Conservation (phyloP, 2,797 vertebrate species). For the Poecilia velifera region DNA sequence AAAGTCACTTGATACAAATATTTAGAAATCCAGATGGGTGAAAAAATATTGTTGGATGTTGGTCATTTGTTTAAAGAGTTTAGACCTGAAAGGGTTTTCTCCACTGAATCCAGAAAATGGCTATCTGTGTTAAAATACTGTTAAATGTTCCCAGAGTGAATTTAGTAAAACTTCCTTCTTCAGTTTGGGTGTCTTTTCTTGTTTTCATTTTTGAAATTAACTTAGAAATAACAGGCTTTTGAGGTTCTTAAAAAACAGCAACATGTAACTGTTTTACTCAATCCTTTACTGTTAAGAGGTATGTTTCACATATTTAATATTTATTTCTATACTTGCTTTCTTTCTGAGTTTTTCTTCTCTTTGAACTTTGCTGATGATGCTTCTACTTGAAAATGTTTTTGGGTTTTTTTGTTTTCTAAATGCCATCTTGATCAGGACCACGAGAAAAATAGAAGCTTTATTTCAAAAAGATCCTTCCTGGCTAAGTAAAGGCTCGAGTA, state of each 20-base stretch:
- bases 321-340: background rate
- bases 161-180: background rate
- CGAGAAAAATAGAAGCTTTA: background rate
- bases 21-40: background rate
- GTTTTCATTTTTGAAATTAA: background rate
- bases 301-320: background rate
- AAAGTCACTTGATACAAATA: background rate
- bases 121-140: background rate
- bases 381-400: background rate
- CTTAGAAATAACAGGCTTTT: background rate
- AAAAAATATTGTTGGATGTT: background rate
- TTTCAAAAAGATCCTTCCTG: background rate
- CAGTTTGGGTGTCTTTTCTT: background rate
- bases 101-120: background rate
- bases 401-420: background rate
- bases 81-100: background rate
- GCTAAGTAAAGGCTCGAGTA: background rate
- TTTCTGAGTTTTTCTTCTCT: background rate
- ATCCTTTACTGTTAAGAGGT: background rate
- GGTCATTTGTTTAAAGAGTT: background rate
- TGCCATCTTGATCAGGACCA: background rate
- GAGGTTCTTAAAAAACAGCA: background rate
- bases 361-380: background rate
- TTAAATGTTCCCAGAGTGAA: constrained; percentile 2
- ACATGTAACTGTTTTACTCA: background rate